These are phyloP conservation scores for Falcunculus frontatus DNA, from an alignment of 2,113 vertebrate species.

Conservation along the genomic window DNA sequence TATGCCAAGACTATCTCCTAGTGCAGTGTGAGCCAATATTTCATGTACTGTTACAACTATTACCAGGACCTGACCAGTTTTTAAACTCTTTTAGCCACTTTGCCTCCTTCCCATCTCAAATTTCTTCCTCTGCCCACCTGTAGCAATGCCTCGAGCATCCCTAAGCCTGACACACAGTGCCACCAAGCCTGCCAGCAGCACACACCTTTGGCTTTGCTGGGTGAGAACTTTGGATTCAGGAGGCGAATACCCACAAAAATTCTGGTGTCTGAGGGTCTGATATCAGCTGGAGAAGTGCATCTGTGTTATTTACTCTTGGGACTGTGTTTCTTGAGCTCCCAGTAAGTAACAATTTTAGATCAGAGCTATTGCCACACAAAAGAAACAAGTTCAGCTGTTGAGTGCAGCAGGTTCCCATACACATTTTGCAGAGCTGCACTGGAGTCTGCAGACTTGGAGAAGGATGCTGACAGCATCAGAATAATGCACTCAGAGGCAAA, in stretches of 20 bases:
- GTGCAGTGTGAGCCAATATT: neutral
- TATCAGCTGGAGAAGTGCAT: neutral
- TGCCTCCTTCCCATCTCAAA: neutral
- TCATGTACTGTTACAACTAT: neutral
- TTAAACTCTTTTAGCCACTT: neutral
- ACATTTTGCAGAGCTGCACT: neutral
- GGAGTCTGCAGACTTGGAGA: neutral
- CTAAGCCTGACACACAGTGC: neutral
- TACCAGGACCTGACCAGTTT: neutral
- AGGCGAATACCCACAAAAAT: neutral
- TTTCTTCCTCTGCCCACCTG: neutral
- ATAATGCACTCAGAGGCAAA: neutral
- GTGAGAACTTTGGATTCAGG: too few relatives aligned
- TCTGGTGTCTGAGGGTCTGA: neutral
- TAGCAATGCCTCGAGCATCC: accelerated
- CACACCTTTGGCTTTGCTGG: neutral
- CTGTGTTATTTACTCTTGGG: neutral
- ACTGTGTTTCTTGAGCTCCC: neutral
- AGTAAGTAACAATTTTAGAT: neutral
- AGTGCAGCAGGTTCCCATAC: neutral
- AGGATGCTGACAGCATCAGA: neutral
- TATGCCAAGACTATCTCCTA: conserved; percentile 16
- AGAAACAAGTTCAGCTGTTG: neutral
- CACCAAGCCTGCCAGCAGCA: neutral
- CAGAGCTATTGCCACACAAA: accelerated